These are phyloP conservation scores for Ahaetulla prasina DNA, from an alignment of 2,113 vertebrate species.

Conservation along the genomic window DNA sequence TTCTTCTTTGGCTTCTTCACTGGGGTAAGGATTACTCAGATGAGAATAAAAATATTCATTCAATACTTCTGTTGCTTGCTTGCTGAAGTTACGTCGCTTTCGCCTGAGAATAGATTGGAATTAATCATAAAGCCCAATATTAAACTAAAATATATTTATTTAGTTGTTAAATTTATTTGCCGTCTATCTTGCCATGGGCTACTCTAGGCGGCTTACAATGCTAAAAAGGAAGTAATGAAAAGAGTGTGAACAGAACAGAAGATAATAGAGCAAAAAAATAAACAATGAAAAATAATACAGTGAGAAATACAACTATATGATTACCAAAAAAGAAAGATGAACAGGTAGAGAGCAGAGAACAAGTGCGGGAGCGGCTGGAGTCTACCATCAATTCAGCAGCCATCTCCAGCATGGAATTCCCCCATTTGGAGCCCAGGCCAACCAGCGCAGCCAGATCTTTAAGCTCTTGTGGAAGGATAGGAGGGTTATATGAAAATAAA, in stretches of 20 bases:
- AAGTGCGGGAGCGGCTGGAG: neutral
- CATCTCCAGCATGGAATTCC: neutral
- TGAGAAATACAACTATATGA: neutral
- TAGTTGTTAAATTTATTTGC: neutral
- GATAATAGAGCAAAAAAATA: neutral
- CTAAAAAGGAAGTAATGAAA: neutral
- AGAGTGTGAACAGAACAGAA: neutral
- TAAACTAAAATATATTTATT: neutral
- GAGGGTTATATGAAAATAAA: neutral
- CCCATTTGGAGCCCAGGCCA: neutral
- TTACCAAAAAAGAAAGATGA: neutral
- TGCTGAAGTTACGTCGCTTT: conserved; percentile 87
- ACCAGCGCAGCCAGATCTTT: neutral
- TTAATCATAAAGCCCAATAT: neutral
- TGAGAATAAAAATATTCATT: conserved; percentile 92
- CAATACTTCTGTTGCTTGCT: conserved; percentile 86
- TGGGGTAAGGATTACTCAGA: conserved; percentile 88
- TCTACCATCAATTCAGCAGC: neutral
- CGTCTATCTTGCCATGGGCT: neutral
- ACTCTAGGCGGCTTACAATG: neutral
- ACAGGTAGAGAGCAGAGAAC: neutral
- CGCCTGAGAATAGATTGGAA: conserved; percentile 60
- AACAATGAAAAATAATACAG: neutral
- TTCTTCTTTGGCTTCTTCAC: conserved; percentile 90
- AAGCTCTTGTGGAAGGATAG: neutral